Evolutionary conservation across 2,888 invertebrate species (phyloP), one percentile per base, ranked within the genome.

Genomic region (Hololepta plana): DNA sequence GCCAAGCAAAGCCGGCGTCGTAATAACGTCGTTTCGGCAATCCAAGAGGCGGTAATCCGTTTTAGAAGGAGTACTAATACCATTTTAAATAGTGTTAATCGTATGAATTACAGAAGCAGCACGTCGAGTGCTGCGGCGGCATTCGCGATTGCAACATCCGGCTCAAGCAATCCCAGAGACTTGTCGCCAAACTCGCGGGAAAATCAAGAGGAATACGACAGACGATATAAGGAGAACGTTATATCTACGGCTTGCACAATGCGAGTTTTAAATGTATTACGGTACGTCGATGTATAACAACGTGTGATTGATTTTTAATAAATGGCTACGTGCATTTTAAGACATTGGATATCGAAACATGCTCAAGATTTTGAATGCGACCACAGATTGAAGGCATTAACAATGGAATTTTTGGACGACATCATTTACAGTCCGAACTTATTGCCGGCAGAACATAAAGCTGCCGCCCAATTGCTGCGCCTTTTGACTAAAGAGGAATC

Each of bases 181-280:
- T 64, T 69, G 10, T 64, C 55, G 1, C 49, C 52, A 4, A 46
- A 38, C 9, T 45, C 46, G 32, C 45, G 54, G 23, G 49, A 46
- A 33, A 51, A 44, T 47, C 50, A 49, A 46, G 53, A 49, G 31
- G 46, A 47, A 20, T 43, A 44, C 20, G 38, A 43, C 8, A 59
- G 59, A 19, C 48, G 60, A 24, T 59, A 67, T 26, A 67, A 71
- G 35, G 80, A 81, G 43, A 76, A 74, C 5, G 75, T 82, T 21
- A 81, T 87, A 49, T 84, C 82, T 21, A 85, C 85, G 4, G 88
- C 88, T n/a, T 87, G 87, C 28, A 88, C 87, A 0, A 88, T 88
- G 87, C 57, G 90, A 32, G 88, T 88, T 1, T 62, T 90, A 1
- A 87, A 85, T 49, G 87, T 90, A 2, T 59, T 90, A 23, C 67